Conservation (phyloP, 1,140 invertebrate species). For the Palaemon carinicauda region DNA sequence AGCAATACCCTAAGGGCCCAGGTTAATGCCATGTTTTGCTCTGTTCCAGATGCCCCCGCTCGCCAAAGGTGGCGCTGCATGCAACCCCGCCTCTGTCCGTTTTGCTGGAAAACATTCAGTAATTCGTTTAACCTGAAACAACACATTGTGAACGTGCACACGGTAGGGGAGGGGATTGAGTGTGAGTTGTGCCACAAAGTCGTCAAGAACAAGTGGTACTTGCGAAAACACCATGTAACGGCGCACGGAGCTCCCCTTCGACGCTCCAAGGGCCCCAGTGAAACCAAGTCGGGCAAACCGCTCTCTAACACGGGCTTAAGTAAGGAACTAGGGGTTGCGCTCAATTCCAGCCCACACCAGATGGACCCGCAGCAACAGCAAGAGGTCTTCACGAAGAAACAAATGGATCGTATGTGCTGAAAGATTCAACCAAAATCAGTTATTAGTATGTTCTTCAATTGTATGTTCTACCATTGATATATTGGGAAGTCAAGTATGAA, state of each 20-base stretch:
- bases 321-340: slow-evolving; percentile 40
- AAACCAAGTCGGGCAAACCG: slow-evolving; percentile 36
- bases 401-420: slow-evolving; percentile 56
- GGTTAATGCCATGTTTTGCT: slow-evolving; percentile 59
- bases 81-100: slow-evolving; percentile 62
- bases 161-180: slow-evolving; percentile 70
- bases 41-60: slow-evolving; percentile 59
- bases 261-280: slow-evolving; percentile 56
- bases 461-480: slow-evolving; percentile 47
- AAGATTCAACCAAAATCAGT: slow-evolving; percentile 12
- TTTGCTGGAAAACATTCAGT: slow-evolving; percentile 63
- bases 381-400: slow-evolving; percentile 56
- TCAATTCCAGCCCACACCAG: slow-evolving; percentile 43
- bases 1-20: slow-evolving; percentile 32
- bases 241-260: slow-evolving; percentile 62
- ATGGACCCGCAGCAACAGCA: slow-evolving; percentile 44
- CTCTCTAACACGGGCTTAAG: slow-evolving; percentile 23
- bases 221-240: slow-evolving; percentile 62
- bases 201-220: slow-evolving; percentile 63
- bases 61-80: slow-evolving; percentile 62
- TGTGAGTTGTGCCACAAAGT: slow-evolving; percentile 65
- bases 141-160: slow-evolving; percentile 78
- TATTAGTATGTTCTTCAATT: slow-evolving; percentile 52
- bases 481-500: slow-evolving; percentile 31
- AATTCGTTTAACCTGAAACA: slow-evolving; percentile 66